Evolutionary conservation across 2,888 invertebrate genomes (phyloP), one percentile per base, ranked within the genome.

Genomic region (Zaprionus lineosus): DNA sequence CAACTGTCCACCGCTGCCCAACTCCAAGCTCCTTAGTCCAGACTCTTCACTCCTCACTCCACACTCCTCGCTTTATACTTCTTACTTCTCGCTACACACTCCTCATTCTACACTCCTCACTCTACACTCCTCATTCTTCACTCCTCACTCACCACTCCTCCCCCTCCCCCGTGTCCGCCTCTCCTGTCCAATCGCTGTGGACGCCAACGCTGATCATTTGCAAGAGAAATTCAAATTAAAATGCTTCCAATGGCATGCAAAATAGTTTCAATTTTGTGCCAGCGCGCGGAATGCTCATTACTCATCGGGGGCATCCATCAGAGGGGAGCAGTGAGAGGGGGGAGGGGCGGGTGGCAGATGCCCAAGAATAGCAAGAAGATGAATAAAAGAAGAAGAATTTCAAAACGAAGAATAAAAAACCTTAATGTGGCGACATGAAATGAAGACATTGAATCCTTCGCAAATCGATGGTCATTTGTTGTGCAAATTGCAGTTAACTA

Each of bases 221-320:
- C 86, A 33, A 78, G 66, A 85, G 76, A 79, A 82, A 86, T 82
- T 86, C 81, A 82, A 82, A 82, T 82, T 82, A 82, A 82, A 82
- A 86, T 82, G 72, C 81, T 86, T 85, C 59, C 68, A 73, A 69
- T 82, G 86, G 59, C 64, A 84, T 84, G 86, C 84, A 85, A 85
- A 83, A 86, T 83, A 83, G 82, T 86, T 83, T 85, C 82, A 86
- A 85, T 76, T 83, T 79, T 81, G 56, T 65, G 61, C 69, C 82
- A 56, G 59, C 63, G 59, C 63, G 57, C 52, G 81, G 86, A 86
- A 86, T 83, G 84, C 76, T 86, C 86, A 86, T 86, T 85, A 82
- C 62, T 76, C 67, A 68, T 51, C 69, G 7, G 12, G 29, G 37
- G 31, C 11, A 14, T 51, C 21, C 9, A 5, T 12, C 31, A 28